Percentiles rank a stretch among this genome's conserved stretches.
Evolutionary conservation across 2,888 invertebrate species (phyloP).

Genomic region (Tetranychus truncatus): DNA sequence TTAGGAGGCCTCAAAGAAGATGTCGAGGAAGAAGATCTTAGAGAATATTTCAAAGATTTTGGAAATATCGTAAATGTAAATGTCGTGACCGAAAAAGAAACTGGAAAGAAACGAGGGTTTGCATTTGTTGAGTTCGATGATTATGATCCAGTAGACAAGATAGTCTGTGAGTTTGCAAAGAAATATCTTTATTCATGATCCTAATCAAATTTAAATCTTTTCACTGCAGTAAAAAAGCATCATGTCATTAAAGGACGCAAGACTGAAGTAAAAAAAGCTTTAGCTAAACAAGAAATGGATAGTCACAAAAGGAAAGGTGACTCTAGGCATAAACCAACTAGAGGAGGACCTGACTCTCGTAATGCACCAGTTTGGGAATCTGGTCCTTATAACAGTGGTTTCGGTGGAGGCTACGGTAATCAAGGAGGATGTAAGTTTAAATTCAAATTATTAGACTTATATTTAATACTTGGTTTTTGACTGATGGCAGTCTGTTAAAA

Average conservation of each 20-base stretch:
- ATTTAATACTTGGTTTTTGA: slow-evolving; percentile 1
- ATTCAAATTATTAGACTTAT: slow-evolving; percentile 13
- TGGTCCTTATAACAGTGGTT: slow-evolving; percentile 23
- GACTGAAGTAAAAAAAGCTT: slow-evolving; percentile 77
- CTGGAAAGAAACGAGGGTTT: slow-evolving; percentile 82
- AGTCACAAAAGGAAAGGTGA: slow-evolving; percentile 34
- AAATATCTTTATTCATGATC: neutral
- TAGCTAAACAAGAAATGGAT: slow-evolving; percentile 69
- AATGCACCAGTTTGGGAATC: slow-evolving; percentile 23
- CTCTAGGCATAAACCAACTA: slow-evolving; percentile 9
- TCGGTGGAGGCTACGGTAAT: slow-evolving; percentile 21
- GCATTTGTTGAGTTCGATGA: slow-evolving; percentile 93
- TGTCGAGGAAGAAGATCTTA: slow-evolving; percentile 68
- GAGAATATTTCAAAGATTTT: slow-evolving; percentile 48
- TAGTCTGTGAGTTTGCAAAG: slow-evolving; percentile 51
- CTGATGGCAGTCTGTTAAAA: neutral
- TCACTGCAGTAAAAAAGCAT: slow-evolving; percentile 32
- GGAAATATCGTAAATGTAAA: slow-evolving; percentile 64
- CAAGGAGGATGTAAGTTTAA: slow-evolving; percentile 23
- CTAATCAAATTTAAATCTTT: neutral
- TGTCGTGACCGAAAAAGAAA: slow-evolving; percentile 75
- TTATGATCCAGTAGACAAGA: slow-evolving; percentile 89
- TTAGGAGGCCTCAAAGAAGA: slow-evolving; percentile 84
- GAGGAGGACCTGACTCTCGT: slow-evolving; percentile 18
- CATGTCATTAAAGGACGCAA: slow-evolving; percentile 65